Conservation (phyloP, 2,797 vertebrate genomes). For the Chelon auratus region DNA sequence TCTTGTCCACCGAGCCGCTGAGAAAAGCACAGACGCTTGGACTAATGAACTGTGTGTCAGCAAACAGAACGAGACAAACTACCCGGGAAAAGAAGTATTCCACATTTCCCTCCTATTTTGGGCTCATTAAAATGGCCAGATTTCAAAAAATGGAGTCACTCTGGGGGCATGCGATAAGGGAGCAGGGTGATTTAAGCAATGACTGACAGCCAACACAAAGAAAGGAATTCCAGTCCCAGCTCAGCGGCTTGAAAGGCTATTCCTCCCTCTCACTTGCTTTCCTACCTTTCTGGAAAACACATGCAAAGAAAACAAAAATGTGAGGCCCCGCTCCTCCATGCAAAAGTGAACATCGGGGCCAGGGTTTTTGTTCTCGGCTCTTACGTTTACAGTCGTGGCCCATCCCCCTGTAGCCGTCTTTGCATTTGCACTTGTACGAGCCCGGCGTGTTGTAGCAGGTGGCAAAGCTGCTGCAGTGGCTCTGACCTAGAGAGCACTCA, state of each 20-base stretch:
- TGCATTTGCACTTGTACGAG: slow-evolving; percentile 97
- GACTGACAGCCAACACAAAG: slow-evolving; percentile 74
- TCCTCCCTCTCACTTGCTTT: slow-evolving; percentile 43
- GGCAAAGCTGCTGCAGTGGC: slow-evolving; percentile 89
- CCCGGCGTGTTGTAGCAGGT: slow-evolving; percentile 94
- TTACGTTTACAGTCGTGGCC: slow-evolving; percentile 92
- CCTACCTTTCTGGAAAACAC: slow-evolving; percentile 36
- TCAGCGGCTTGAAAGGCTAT: slow-evolving; percentile 31
- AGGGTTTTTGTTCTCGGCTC: slow-evolving; percentile 69
- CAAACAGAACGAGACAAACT: slow-evolving; percentile 44
- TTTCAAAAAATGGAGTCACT: slow-evolving; percentile 41
- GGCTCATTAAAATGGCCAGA: slow-evolving; percentile 55
- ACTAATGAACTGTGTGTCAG: slow-evolving; percentile 57
- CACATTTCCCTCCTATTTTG: slow-evolving; percentile 40
- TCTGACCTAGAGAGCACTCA: slow-evolving; percentile 90
- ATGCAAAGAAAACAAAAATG: slow-evolving; percentile 50
- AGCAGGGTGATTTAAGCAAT: slow-evolving; percentile 48
- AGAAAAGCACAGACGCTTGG: slow-evolving; percentile 39
- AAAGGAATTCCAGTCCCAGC: slow-evolving; percentile 60
- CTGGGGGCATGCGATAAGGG: slow-evolving; percentile 42
- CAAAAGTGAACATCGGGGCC: slow-evolving; percentile 35
- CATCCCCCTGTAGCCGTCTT: slow-evolving; percentile 89
- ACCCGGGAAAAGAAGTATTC: slow-evolving; percentile 34
- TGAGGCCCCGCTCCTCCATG: slow-evolving; percentile 47
- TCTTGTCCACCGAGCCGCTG: slow-evolving; percentile 43